phyloP scores from a whole-genome alignment of 1,140 invertebrate species.

The Papilio dardanus region DNA sequence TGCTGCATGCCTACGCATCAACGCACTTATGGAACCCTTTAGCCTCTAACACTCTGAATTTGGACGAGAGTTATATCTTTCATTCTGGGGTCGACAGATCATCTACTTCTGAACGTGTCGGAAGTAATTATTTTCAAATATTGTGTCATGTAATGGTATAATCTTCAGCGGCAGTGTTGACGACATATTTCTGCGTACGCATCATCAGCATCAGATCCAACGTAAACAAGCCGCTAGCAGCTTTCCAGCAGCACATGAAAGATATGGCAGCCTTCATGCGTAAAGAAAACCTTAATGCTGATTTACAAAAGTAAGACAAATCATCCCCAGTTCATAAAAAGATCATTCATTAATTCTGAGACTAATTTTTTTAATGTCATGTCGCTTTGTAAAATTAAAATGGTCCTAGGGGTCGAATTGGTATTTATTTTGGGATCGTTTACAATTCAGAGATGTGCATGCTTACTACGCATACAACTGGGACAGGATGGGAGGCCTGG shows the following conservation, averaged over 20 bases:
- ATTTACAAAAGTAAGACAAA: conserved; percentile 59
- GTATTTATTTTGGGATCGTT: background rate
- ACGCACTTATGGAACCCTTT: no score
- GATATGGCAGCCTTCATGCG: conserved; percentile 72
- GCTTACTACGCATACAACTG: conserved; percentile 67
- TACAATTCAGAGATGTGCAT: conserved; percentile 54
- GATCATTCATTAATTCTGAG: no score
- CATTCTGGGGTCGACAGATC: no score
- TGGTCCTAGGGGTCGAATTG: background rate
- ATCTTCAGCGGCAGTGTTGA: conserved; percentile 65
- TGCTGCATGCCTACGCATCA: no score
- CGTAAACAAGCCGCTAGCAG: conserved; percentile 71
- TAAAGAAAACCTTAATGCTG: conserved; percentile 56
- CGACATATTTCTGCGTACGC: conserved; percentile 75
- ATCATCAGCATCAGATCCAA: conserved; percentile 75
- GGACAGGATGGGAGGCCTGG: conserved; percentile 67
- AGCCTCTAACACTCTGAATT: no score
- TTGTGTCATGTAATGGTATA: background rate
- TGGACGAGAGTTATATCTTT: no score
- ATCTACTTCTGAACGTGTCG: background rate
- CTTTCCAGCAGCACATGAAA: conserved; percentile 72
- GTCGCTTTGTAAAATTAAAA: no score
- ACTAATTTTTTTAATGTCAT: no score
- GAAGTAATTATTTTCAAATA: conserved; percentile 20
- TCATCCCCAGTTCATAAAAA: background rate